Evolutionary conservation across 2,888 invertebrate genomes (phyloP).

Genomic region (Bruchidius siliquastri): DNA sequence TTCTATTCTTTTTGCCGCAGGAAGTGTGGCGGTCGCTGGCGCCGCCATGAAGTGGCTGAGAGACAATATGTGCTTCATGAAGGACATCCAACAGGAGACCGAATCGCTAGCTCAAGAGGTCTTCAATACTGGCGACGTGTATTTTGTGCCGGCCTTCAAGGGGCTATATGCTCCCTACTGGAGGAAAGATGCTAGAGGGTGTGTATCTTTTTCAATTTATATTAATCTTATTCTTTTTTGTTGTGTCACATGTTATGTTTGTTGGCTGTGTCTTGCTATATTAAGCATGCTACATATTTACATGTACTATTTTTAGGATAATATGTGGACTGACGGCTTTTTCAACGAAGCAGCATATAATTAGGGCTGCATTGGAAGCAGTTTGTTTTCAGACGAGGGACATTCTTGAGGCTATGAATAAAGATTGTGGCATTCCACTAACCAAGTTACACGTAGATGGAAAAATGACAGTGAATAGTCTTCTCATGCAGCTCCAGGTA

Average conservation of each 20-base stretch:
- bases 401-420: slow-evolving; percentile 89
- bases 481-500: slow-evolving; percentile 88
- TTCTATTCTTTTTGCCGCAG: slow-evolving; percentile 32
- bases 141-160: slow-evolving; percentile 96
- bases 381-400: slow-evolving; percentile 96
- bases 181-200: slow-evolving; percentile 94
- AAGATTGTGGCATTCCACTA: slow-evolving; percentile 83
- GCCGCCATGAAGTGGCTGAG: slow-evolving; percentile 89
- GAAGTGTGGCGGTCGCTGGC: slow-evolving; percentile 89
- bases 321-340: slow-evolving; percentile 92
- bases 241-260: too few species aligned
- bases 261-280: too few species aligned
- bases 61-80: slow-evolving; percentile 83
- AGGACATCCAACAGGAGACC: slow-evolving; percentile 65
- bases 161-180: slow-evolving; percentile 98
- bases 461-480: slow-evolving; percentile 81
- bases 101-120: slow-evolving; percentile 59
- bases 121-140: slow-evolving; percentile 87
- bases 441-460: slow-evolving; percentile 89
- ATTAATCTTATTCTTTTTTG: too few species aligned
- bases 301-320: slow-evolving; percentile 53
- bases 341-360: slow-evolving; percentile 88
- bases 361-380: slow-evolving; percentile 89
- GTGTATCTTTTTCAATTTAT: slow-evolving; percentile 43
- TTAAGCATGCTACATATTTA: too few species aligned